Evolutionary conservation across 2,888 invertebrate species (phyloP), one percentile per base, ranked within the genome.

Genomic region (Dynastes hyllus): DNA sequence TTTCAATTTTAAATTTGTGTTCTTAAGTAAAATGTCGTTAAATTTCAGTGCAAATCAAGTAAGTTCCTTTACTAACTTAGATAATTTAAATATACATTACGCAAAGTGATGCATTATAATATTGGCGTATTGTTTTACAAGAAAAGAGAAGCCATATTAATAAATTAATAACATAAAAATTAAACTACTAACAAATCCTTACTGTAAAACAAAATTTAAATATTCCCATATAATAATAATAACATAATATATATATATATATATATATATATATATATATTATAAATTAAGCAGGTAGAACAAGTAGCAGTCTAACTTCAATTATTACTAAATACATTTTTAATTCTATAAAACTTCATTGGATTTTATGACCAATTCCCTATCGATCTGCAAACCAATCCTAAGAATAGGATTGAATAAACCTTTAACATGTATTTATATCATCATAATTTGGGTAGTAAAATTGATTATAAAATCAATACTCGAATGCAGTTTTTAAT

Each of bases 1-100:
- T 37, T 50, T 3, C 4, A 22, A 16, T 37, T 37, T 9, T 58
- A 55, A 29, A 32, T 29, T 40, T 61, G 76, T 66, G 66, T 27
- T 70, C 32, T 8, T 51, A 61, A 58, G 22, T 2, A 50, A 40
- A 9, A 83, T 84, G 83, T 80, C 83, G 53, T 81, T 81, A 77
- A 81, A 82, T 82, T 84, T 83, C 77, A 82, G 80, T 78, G 83
- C 81, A 63, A 83, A 84, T 78, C 83, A 84, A 81, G 83, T 84
- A 83, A 78, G 80, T 61, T 16, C 4, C 65, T 51, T 22, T 51
- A 51, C 13, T 55, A 55, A 22, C n/a, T 55, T 55, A 55, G 8
- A 45, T 67, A 16, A 4, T 32, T 40, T 67, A 45, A 11, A 45
- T 11, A 11, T 11, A 45, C 8, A 45, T 45, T 45, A 45, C 11